These are phyloP conservation scores for Merodon equestris DNA, from an alignment of 2,888 invertebrate genomes.

Conservation along the genomic window DNA sequence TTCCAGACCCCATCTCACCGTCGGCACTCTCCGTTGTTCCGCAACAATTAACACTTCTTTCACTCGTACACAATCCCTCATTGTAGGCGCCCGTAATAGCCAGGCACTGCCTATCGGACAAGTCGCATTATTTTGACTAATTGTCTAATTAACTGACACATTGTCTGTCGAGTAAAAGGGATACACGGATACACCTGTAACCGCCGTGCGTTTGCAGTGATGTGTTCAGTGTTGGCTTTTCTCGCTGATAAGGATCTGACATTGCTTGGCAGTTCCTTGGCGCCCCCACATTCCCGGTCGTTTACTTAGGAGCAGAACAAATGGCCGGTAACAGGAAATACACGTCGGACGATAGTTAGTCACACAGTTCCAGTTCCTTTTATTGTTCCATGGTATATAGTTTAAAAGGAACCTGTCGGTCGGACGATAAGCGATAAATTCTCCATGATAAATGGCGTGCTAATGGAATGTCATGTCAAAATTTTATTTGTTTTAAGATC, in stretches of 20 bases:
- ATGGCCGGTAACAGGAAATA: conserved; percentile 67
- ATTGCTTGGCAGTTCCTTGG: conserved; percentile 56
- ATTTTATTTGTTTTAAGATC: conserved; percentile 72
- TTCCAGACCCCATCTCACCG: background rate
- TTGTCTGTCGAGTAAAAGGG: conserved; percentile 46
- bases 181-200: conserved; percentile 35
- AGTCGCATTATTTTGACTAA: conserved; percentile 66
- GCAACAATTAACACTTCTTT: conserved; percentile 30
- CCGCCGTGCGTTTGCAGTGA: conserved; percentile 34
- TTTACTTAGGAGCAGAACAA: conserved; percentile 38
- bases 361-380: conserved; percentile 11
- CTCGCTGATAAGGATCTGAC: conserved; percentile 60
- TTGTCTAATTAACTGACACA: conserved; percentile 68
- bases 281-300: conserved; percentile 11
- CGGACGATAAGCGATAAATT: conserved; percentile 46
- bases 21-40: conserved; percentile 23
- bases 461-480: conserved; percentile 78
- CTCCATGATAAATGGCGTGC: conserved; percentile 77
- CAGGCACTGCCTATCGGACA: conserved; percentile 8
- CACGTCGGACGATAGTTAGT: conserved; percentile 57
- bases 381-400: too few species aligned
- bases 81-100: conserved; percentile 29
- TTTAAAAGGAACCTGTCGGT: too few species aligned
- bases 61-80: background rate
- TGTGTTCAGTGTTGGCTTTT: conserved; percentile 50